These are phyloP conservation scores for Nymphalis urticae DNA, from an alignment of 2,888 invertebrate genomes.

Conservation along the genomic window DNA sequence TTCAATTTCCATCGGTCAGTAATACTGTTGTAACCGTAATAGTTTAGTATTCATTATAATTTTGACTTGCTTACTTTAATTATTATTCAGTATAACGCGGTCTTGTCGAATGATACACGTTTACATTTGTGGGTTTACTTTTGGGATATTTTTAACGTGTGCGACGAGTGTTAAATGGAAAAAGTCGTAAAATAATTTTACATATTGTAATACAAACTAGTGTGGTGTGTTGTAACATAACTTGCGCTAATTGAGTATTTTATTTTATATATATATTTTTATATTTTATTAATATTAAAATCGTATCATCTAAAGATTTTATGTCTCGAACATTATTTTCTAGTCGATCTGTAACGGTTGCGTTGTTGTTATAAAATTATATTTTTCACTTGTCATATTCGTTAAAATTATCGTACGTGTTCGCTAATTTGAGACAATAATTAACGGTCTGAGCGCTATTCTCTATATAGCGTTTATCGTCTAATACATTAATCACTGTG, in stretches of 20 bases:
- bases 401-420: constrained; percentile 8
- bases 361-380: background rate
- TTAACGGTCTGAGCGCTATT: background rate
- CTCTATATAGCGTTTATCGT: background rate
- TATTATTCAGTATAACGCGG: constrained; percentile 4
- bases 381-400: constrained; percentile 6
- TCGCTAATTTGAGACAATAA: background rate
- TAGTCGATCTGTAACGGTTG: background rate
- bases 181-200: background rate
- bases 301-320: no score
- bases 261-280: no score
- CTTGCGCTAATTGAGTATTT: no score
- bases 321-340: background rate
- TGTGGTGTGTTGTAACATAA: no score
- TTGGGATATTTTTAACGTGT: constrained; percentile 16
- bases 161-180: constrained; percentile 1
- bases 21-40: constrained; percentile 22
- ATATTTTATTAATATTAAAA: no score
- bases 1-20: background rate
- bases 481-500: background rate
- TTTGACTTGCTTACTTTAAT: constrained; percentile 34
- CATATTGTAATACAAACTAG: background rate
- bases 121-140: constrained; percentile 3
- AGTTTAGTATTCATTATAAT: constrained; percentile 47
- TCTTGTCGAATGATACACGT: constrained; percentile 19